phyloP scores from a whole-genome alignment of 2,888 invertebrate genomes.

The Meta bourneti region DNA sequence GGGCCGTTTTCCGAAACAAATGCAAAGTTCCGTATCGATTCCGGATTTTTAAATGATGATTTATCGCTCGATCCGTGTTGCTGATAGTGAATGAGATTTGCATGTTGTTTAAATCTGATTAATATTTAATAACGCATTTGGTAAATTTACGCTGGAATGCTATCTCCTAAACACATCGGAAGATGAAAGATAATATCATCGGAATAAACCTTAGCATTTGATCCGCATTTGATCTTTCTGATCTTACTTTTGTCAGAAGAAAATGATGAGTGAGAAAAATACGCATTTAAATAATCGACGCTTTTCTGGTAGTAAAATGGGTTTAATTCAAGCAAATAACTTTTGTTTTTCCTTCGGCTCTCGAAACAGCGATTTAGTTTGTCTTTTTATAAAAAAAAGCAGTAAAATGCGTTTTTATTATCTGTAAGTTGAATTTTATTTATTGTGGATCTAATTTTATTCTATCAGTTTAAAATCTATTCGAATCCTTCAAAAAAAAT shows the following conservation, averaged over 20 bases:
- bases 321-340: neutral
- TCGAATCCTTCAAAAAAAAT: no score
- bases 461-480: no score
- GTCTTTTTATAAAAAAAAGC: no score
- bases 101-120: neutral
- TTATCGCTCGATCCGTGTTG: neutral
- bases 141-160: neutral
- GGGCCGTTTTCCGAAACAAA: neutral
- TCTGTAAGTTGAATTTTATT: no score
- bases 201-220: neutral
- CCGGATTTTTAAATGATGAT: neutral
- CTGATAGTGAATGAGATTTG: neutral
- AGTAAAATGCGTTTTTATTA: no score
- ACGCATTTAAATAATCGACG: neutral
- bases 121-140: constrained; percentile 9
- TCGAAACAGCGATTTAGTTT: no score
- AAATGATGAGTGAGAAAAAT: neutral
- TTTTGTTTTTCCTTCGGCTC: no score
- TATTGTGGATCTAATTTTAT: no score
- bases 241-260: neutral
- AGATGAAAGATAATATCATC: neutral
- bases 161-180: neutral
- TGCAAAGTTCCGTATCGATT: constrained; percentile 8
- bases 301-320: neutral
- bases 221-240: neutral